Conservation (phyloP, 1,140 invertebrate genomes). For the Trinorchestia longiramus region DNA sequence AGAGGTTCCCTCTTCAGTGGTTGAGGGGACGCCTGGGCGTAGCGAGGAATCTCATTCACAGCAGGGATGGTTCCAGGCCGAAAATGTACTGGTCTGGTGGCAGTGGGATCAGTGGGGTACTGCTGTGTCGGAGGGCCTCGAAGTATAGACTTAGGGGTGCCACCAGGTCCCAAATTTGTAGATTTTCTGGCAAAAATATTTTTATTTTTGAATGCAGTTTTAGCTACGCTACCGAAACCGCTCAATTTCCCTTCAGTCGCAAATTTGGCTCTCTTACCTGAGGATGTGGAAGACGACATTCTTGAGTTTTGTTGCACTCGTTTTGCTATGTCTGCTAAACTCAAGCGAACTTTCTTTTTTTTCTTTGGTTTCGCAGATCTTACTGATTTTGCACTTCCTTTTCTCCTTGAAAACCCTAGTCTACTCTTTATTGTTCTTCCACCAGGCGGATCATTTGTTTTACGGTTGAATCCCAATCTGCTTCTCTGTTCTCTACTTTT, state of each 20-base stretch:
- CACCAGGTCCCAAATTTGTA: constrained; percentile 8
- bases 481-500: background rate
- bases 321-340: constrained; percentile 8
- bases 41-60: constrained; percentile 8
- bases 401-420: background rate
- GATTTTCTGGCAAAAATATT: background rate
- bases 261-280: constrained; percentile 19
- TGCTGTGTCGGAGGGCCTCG: constrained; percentile 1
- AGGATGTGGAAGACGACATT: background rate
- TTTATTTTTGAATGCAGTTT: constrained; percentile 2
- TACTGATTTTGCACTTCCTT: background rate
- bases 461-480: background rate
- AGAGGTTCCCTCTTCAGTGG: background rate
- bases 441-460: background rate
- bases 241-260: constrained; percentile 29
- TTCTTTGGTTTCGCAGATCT: constrained; percentile 41
- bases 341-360: constrained; percentile 40
- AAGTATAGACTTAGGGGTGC: constrained; percentile 17
- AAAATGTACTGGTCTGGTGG: constrained; percentile 24
- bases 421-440: background rate
- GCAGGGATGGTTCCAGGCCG: constrained; percentile 19
- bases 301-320: constrained; percentile 28
- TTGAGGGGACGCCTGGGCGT: constrained; percentile 12
- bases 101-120: constrained; percentile 19
- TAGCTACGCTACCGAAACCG: background rate